Evolutionary conservation across 2,888 invertebrate species (phyloP), one percentile per base, ranked within the genome.

Genomic region (Teleogryllus oceanicus): DNA sequence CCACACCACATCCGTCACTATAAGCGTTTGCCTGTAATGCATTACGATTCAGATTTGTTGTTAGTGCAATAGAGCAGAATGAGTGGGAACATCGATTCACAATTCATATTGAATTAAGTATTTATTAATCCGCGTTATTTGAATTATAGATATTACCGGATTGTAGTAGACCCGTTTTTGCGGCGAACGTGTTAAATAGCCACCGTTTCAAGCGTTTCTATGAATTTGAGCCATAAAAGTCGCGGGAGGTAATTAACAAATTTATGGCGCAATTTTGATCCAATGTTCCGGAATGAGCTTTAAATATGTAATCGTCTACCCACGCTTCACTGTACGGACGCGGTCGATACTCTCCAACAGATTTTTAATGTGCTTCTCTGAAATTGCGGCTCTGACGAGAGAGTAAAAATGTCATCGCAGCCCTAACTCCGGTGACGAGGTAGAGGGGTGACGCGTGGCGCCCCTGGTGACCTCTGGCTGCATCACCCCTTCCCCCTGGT

Each of bases 201-300:
- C n/a, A 1, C 62, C 62, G 62, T 62, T 62, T 8, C 62, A 62
- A n/a, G 62, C 62, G 62, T 62, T 62, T 62, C 62, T 62, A n/a
- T n/a, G 62, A 62, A 62, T 62, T 62, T n/a, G 62, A 10, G n/a
- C n/a, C 62, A 62, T 62, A 62, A 62, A 62, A 62, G 62, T 62
- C 62, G 62, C 13, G 62, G n/a, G 62, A 62, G 62, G 62, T 62
- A 62, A 62, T 62, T 62, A 18, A 62, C 62, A 62, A 62, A 62
- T 62, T 62, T 62, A 62, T 62, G 62, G 62, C 62, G 16, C 62
- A 13, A 62, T 62, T 62, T 62, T 62, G 62, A 62, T 62, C 62
- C 62, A 62, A 62, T 62, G 62, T 62, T 62, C 62, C 16, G n/a
- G 62, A 62, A 62, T 62, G 62, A n/a, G 62, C 62, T 62, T 62